Evolutionary conservation across 2,888 invertebrate genomes (phyloP).

Genomic region (Apotomis turbidana): DNA sequence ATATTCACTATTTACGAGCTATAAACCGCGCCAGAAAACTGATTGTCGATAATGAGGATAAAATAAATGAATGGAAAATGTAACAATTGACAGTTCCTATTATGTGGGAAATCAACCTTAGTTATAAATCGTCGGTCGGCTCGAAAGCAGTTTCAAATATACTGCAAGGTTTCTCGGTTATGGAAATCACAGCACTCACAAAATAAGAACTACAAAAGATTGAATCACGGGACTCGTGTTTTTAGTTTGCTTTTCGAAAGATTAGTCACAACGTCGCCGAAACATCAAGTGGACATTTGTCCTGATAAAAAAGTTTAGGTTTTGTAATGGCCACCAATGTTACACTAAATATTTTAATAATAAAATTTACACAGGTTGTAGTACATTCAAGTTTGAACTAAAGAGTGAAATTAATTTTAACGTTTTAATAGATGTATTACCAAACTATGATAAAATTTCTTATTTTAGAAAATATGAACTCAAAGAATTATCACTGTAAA

Average conservation of each 20-base stretch:
- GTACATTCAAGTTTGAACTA: conserved; percentile 56
- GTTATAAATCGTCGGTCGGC: conserved; percentile 72
- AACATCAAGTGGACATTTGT: conserved; percentile 84
- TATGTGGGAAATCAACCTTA: conserved; percentile 76
- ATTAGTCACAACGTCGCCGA: conserved; percentile 84
- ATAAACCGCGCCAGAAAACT: conserved; percentile 44
- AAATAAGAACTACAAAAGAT: conserved; percentile 57
- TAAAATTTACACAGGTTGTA: conserved; percentile 55
- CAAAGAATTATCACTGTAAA: conserved; percentile 81
- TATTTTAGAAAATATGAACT: conserved; percentile 79
- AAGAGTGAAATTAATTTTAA: conserved; percentile 58
- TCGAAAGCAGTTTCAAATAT: conserved; percentile 69
- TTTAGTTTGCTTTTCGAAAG: conserved; percentile 64
- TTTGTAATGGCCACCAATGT: conserved; percentile 84
- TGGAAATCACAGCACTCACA: conserved; percentile 59
- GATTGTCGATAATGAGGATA: conserved; percentile 52
- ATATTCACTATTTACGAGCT: conserved; percentile 46
- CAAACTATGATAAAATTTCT: conserved; percentile 80
- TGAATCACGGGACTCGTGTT: conserved; percentile 67
- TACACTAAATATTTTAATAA: conserved; percentile 76
- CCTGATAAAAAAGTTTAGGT: conserved; percentile 83
- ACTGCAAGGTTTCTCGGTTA: conserved; percentile 56
- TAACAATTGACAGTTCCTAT: conserved; percentile 79
- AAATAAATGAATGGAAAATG: conserved; percentile 68
- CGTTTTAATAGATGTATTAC: conserved; percentile 73